A percentile compares a stretch with the other conserved stretches of the same genome.
Conservation (phyloP, 2,113 vertebrate genomes). For the Megalops atlanticus region DNA sequence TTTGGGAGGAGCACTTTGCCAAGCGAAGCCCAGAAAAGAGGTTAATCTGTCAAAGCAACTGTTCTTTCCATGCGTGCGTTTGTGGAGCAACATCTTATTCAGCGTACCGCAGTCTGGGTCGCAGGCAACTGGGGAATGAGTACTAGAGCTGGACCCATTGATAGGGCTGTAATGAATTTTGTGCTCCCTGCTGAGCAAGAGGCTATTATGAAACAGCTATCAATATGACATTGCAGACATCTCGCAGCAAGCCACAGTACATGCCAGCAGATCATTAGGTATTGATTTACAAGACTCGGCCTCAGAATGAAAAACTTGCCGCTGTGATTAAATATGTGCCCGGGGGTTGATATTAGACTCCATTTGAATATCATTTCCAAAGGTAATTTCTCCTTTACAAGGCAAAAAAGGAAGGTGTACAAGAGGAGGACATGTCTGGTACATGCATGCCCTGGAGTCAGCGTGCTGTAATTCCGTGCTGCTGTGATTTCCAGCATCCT, state of each 20-base stretch:
- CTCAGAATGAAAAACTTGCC: not conserved
- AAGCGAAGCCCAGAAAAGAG: not conserved
- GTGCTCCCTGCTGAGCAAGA: not conserved
- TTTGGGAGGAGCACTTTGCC: too few species aligned
- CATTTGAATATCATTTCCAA: not conserved
- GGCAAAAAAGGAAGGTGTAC: not conserved
- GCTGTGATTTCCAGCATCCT: too few species aligned
- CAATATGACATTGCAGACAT: not conserved
- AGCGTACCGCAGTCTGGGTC: not conserved
- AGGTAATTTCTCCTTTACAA: slow-evolving; percentile 8
- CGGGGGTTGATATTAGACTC: not conserved
- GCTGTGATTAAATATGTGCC: not conserved
- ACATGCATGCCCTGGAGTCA: too few species aligned
- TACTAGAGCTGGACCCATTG: not conserved
- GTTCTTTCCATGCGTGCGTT: not conserved
- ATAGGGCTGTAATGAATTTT: too few species aligned
- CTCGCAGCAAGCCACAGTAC: not conserved
- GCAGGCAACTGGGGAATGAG: not conserved
- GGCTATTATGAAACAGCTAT: slow-evolving; percentile 11
- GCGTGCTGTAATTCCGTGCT: too few species aligned
- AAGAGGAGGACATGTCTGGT: too few species aligned
- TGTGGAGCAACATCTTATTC: not conserved
- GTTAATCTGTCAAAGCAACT: not conserved
- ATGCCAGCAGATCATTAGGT: not conserved
- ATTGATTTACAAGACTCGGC: not conserved